These are phyloP conservation scores for Drosophila nigrodunni DNA, from an alignment of 1,140 invertebrate genomes.

Conservation along the genomic window DNA sequence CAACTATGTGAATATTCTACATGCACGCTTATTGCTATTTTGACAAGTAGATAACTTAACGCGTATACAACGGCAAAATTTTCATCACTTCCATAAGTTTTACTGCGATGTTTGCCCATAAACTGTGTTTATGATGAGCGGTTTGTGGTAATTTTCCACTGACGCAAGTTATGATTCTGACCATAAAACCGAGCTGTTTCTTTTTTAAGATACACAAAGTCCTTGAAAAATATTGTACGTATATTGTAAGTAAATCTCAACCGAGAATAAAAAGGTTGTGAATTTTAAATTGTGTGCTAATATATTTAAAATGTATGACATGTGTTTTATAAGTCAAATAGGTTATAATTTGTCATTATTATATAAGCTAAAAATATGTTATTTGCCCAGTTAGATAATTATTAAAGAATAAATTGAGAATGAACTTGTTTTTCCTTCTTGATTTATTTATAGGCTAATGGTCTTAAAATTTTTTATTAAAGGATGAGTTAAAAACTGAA, in stretches of 20 bases:
- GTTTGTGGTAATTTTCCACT: constrained; percentile 2
- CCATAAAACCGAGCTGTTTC: constrained; percentile 6
- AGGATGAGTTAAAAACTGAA: no score
- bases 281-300: background rate
- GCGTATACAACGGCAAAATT: background rate
- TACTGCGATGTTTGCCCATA: constrained; percentile 6
- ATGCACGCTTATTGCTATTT: no score
- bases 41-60: background rate
- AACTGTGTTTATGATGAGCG: constrained; percentile 4
- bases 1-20: background rate
- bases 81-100: background rate
- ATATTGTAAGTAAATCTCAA: no score
- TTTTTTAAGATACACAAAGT: background rate
- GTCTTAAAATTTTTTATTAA: no score
- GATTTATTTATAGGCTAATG: no score
- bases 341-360: background rate
- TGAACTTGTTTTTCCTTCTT: no score
- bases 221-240: background rate
- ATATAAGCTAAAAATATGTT: background rate
- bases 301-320: background rate
- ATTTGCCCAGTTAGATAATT: background rate
- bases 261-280: no score
- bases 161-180: background rate
- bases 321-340: background rate
- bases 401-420: no score